phyloP scores from a whole-genome alignment of 2,113 vertebrate genomes.

The Eublepharis macularius region DNA sequence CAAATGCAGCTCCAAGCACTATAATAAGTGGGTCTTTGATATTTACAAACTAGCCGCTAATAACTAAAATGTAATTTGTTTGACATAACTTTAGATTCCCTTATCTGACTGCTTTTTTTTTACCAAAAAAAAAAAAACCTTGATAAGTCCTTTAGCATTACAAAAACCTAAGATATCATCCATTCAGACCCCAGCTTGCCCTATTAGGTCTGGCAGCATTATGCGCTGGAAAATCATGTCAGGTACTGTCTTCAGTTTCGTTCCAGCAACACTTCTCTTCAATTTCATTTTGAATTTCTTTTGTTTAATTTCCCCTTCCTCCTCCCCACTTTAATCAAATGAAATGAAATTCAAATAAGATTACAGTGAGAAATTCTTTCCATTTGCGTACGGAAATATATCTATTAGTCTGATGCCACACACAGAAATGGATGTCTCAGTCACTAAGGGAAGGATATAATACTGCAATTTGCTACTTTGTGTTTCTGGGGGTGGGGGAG shows the following conservation, averaged over 20 bases:
- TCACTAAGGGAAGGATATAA: conserved; percentile 25
- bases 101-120: conserved; percentile 77
- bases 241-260: conserved; percentile 56
- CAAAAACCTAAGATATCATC: conserved; percentile 64
- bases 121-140: conserved; percentile 49
- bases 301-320: conserved; percentile 65
- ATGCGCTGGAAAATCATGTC: conserved; percentile 60
- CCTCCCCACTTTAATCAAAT: conserved; percentile 61
- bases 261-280: conserved; percentile 58
- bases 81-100: conserved; percentile 92
- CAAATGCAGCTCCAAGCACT: conserved; percentile 92
- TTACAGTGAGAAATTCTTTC: conserved; percentile 36
- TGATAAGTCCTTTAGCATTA: conserved; percentile 71
- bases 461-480: conserved; percentile 33
- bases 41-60: conserved; percentile 99
- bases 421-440: conserved; percentile 43
- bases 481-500: conserved; percentile 25
- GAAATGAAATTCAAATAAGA: conserved; percentile 66
- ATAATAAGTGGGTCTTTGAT: conserved; percentile 96
- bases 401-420: conserved; percentile 25
- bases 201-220: conserved; percentile 71
- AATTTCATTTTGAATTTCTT: conserved; percentile 65
- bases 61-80: conserved; percentile 95
- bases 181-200: conserved; percentile 59
- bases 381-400: conserved; percentile 54